Evolutionary conservation across 2,113 vertebrate species (phyloP).

Genomic region (Triplophysa siluroides): DNA sequence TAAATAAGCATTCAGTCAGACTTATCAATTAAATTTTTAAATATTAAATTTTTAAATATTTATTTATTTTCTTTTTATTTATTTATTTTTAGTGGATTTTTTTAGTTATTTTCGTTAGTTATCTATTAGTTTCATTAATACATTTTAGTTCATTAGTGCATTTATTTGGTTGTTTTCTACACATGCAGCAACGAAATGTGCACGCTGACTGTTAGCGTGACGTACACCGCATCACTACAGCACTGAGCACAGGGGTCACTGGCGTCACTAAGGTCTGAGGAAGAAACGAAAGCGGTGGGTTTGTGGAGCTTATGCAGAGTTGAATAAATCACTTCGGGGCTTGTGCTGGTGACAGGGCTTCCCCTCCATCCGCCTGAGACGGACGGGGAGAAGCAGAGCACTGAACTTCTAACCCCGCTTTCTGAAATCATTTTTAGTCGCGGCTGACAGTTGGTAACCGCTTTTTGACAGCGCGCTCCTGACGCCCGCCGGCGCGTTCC

Average conservation of each 20-base stretch:
- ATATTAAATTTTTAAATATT: too few species aligned
- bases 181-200: background rate
- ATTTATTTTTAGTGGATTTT: too few species aligned
- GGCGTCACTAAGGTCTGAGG: background rate
- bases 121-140: too few species aligned
- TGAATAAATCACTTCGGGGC: constrained; percentile 65
- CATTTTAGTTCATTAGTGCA: background rate
- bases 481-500: constrained; percentile 69
- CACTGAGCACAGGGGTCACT: background rate
- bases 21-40: too few species aligned
- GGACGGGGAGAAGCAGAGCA: constrained; percentile 58
- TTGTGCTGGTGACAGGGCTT: constrained; percentile 64
- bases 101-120: too few species aligned
- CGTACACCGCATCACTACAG: constrained; percentile 43
- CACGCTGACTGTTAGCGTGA: constrained; percentile 23
- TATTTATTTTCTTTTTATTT: too few species aligned
- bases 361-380: constrained; percentile 55
- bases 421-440: constrained; percentile 74
- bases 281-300: constrained; percentile 37
- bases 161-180: background rate
- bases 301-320: constrained; percentile 56
- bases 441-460: constrained; percentile 75
- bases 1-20: too few species aligned
- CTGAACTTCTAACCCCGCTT: constrained; percentile 72
- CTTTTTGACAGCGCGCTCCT: constrained; percentile 73